These are phyloP conservation scores for Sebastes trivittatus DNA, from an alignment of 2,797 vertebrate genomes.

Conservation along the genomic window DNA sequence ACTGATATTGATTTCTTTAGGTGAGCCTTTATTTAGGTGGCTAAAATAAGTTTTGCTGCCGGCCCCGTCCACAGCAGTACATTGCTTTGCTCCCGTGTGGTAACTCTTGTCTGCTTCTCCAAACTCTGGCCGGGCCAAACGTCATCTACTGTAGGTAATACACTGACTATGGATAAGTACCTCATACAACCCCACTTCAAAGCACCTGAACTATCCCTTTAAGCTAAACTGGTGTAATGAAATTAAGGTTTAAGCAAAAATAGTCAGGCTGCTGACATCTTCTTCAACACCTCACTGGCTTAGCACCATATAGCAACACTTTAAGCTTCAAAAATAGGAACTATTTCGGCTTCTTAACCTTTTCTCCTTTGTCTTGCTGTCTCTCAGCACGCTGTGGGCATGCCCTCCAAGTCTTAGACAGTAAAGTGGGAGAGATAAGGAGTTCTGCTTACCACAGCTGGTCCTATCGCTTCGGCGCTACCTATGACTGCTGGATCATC, in stretches of 20 bases:
- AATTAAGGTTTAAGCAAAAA: neutral
- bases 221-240: neutral
- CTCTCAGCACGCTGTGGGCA: conserved; percentile 75
- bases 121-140: fast-evolving
- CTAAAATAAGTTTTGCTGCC: too few relatives aligned
- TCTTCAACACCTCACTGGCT: neutral
- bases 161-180: too few relatives aligned
- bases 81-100: too few relatives aligned
- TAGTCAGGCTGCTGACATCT: neutral
- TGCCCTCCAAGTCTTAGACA: conserved; percentile 70
- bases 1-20: too few relatives aligned
- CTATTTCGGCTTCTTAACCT: neutral
- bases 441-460: conserved; percentile 78
- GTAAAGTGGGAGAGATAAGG: conserved; percentile 77
- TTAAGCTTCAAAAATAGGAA: neutral
- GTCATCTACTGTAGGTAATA: too few relatives aligned
- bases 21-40: too few relatives aligned
- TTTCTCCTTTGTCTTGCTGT: neutral
- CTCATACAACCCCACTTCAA: neutral
- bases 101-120: too few relatives aligned
- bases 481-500: conserved; percentile 86
- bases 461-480: conserved; percentile 66
- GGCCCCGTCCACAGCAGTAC: too few relatives aligned
- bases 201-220: neutral
- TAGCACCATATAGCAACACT: neutral